phyloP scores from a whole-genome alignment of 2,797 vertebrate genomes.

The Molossus alvarezi region DNA sequence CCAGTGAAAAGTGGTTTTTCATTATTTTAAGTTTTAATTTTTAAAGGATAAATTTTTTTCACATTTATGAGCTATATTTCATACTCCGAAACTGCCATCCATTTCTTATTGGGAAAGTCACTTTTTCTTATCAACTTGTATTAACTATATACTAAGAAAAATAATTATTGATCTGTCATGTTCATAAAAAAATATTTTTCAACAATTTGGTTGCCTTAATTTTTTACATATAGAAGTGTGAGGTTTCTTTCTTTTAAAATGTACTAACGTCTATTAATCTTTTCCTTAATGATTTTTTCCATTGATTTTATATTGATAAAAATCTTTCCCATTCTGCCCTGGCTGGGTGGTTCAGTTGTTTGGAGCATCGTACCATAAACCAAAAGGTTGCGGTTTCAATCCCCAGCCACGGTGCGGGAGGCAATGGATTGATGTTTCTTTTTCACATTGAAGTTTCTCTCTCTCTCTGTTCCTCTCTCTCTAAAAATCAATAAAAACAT shows the following conservation, averaged over 20 bases:
- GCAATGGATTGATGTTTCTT: not conserved
- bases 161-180: conserved; percentile 28
- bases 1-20: conserved; percentile 4
- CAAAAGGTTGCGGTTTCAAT: not conserved
- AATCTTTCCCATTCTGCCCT: not conserved
- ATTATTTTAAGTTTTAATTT: conserved; percentile 61
- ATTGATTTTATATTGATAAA: conserved; percentile 40
- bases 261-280: not conserved
- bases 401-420: not conserved
- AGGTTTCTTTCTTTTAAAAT: conserved; percentile 30
- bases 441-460: not conserved
- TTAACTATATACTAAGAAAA: conserved; percentile 67
- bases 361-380: not conserved
- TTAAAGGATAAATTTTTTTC: conserved; percentile 22
- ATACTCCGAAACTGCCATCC: not conserved
- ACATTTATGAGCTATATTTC: conserved; percentile 65
- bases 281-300: conserved; percentile 47
- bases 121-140: conserved; percentile 66
- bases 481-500: not conserved
- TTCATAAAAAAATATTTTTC: conserved; percentile 48
- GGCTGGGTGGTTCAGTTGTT: not conserved
- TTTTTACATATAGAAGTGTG: not conserved
- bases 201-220: conserved; percentile 25
- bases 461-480: not conserved
- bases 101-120: conserved; percentile 51